These are phyloP conservation scores for Tympanoctomys barrerae DNA, from an alignment of 2,797 vertebrate genomes.

Conservation along the genomic window DNA sequence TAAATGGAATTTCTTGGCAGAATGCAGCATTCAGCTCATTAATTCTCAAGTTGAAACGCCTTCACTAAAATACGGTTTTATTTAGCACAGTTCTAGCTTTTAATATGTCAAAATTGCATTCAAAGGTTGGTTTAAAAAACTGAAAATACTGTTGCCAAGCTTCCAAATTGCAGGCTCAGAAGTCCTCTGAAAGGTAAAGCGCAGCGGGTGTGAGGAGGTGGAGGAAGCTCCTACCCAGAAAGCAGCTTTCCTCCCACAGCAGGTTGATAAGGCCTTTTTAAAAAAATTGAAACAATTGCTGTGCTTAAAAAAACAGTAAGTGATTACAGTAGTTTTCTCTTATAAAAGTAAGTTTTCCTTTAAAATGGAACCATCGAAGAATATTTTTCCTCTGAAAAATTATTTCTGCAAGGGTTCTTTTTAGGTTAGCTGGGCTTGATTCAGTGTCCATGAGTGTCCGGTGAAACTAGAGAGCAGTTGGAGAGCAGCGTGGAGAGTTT, in stretches of 20 bases:
- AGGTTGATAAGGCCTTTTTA: not conserved
- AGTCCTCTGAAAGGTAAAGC: not conserved
- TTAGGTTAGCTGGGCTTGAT: not conserved
- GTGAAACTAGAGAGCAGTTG: not conserved
- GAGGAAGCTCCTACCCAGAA: not conserved
- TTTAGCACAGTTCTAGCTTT: slow-evolving; percentile 66
- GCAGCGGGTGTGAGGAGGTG: slow-evolving; percentile 43
- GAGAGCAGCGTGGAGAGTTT: not conserved
- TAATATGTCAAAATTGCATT: slow-evolving; percentile 47
- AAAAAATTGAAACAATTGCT: not conserved
- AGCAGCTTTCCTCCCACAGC: not conserved
- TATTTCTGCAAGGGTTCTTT: not conserved
- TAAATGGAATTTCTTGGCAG: slow-evolving; percentile 34
- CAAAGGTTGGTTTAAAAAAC: slow-evolving; percentile 59
- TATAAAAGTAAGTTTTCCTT: not conserved
- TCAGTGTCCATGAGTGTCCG: not conserved
- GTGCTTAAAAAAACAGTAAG: not conserved
- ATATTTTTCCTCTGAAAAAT: not conserved
- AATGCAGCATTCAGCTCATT: slow-evolving; percentile 3
- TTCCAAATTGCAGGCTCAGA: slow-evolving; percentile 63
- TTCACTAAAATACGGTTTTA: slow-evolving; percentile 52
- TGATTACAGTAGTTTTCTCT: not conserved
- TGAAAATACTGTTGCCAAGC: slow-evolving; percentile 39
- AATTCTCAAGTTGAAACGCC: slow-evolving; percentile 72
- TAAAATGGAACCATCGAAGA: not conserved